Percentiles rank a stretch among this genome's conserved stretches.
These are phyloP conservation scores for Mormyrops attenuatus DNA, from an alignment of 2,797 vertebrate genomes.

Conservation along the genomic window DNA sequence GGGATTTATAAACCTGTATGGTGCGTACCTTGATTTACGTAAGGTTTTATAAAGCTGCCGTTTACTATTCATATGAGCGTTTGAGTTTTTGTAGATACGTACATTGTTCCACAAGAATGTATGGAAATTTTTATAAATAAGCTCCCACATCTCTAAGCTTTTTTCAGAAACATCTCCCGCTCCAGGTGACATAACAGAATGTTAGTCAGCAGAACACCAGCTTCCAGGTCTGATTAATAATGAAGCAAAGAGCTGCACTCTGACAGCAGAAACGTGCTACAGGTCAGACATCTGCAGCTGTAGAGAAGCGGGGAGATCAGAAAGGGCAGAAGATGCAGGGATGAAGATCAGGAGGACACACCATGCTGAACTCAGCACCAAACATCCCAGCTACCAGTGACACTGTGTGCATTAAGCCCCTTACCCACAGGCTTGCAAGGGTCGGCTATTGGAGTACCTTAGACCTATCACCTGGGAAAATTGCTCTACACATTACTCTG, in stretches of 20 bases:
- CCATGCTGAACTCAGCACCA: background rate
- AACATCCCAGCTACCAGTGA: background rate
- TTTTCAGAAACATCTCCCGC: background rate
- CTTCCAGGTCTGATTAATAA: background rate
- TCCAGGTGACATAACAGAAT: background rate
- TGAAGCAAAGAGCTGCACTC: background rate
- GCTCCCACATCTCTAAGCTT: background rate
- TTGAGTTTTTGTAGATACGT: background rate
- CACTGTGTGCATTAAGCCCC: background rate
- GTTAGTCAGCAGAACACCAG: background rate
- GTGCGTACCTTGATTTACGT: background rate
- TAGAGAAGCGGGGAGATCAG: slow-evolving; percentile 27
- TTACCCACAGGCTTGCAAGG: background rate
- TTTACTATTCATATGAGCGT: background rate
- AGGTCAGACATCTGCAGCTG: slow-evolving; percentile 61
- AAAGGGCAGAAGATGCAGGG: background rate
- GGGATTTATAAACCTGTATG: background rate
- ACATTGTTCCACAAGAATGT: background rate
- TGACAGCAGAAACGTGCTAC: background rate
- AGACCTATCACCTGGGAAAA: background rate
- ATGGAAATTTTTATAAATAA: background rate
- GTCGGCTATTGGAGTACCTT: background rate
- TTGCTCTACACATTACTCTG: background rate
- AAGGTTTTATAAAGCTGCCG: background rate
- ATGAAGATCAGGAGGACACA: background rate